Evolutionary conservation across 2,113 vertebrate genomes (phyloP).

Genomic region (Pluvianellus socialis): DNA sequence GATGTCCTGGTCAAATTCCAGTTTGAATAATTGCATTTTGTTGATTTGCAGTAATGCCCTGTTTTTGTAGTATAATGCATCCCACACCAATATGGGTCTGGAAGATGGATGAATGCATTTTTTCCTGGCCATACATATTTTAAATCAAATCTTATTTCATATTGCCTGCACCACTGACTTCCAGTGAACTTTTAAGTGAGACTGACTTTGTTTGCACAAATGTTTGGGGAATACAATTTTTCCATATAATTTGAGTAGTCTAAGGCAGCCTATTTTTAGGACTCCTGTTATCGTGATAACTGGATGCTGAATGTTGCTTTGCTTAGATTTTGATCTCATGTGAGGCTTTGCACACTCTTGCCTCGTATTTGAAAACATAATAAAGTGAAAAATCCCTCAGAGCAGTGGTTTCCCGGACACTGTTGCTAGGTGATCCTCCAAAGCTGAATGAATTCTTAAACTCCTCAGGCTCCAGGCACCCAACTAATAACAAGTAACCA

Average conservation of each 20-base stretch:
- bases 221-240: not conserved
- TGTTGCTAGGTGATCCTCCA: constrained; percentile 45
- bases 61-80: not conserved
- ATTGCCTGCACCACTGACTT: not conserved
- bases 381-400: constrained; percentile 4
- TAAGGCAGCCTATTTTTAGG: not conserved
- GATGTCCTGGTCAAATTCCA: not conserved
- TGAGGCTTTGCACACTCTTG: not conserved
- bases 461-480: not conserved
- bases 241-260: not conserved
- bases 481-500: not conserved
- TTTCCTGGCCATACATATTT: not conserved
- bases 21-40: not conserved
- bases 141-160: not conserved
- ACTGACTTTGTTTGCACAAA: not conserved
- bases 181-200: not conserved
- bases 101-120: not conserved
- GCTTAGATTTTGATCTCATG: not conserved
- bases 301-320: not conserved
- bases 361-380: constrained; percentile 2
- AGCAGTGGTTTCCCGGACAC: constrained; percentile 23
- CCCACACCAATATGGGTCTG: not conserved
- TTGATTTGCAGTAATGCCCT: not conserved
- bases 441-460: constrained; percentile 29
- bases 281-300: not conserved